Evolutionary conservation across 2,113 vertebrate species (phyloP), one percentile per base, ranked within the genome.

Genomic region (Phylloscopus whistleri): DNA sequence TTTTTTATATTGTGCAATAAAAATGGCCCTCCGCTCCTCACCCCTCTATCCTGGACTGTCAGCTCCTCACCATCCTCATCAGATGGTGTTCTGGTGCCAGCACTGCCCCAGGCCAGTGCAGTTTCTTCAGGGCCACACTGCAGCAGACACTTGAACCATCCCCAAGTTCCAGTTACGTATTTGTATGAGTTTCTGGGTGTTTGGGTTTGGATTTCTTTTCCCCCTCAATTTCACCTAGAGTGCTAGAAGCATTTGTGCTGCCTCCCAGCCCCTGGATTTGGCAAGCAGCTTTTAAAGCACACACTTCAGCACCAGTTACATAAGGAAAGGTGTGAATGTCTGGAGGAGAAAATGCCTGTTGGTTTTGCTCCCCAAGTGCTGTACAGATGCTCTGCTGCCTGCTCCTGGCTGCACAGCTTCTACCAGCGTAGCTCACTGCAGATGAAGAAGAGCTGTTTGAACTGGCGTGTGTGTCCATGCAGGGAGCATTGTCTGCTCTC

Each of bases 291-390:
- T 83, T 55, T 22, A 53, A 66, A 92, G 93, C 31, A 44, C 72
- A 58, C 2, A 8, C 92, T 95, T 52, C 63, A 67, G 84, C 43
- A 67, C 28, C 56, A 39, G 56, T 91, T 95, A 92, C 15, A 26
- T 88, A 86, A 88, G 46, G 11, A 76, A 91, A 95, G 87, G 94
- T 95, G 94, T 62, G 90, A 95, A 85, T 69, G 56, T 62, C 92
- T 94, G 85, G 78, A 86, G 70, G 64, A 94, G 85, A 87, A 92
- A 59, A 48, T 64, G 46, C 87, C 73, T 52, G 43, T 49, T 84
- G 87, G 80, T 63, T 93, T 76, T 85, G 67, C 87, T 95, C 60
- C 62, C 60, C 37, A 7, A 80, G 77, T 35, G n/a, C 43, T 16
- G 60, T 86, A 72, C 82, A 77, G 94, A 76, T 75, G 83, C 90